Conservation (phyloP, 2,113 vertebrate species). For the Gavia stellata region DNA sequence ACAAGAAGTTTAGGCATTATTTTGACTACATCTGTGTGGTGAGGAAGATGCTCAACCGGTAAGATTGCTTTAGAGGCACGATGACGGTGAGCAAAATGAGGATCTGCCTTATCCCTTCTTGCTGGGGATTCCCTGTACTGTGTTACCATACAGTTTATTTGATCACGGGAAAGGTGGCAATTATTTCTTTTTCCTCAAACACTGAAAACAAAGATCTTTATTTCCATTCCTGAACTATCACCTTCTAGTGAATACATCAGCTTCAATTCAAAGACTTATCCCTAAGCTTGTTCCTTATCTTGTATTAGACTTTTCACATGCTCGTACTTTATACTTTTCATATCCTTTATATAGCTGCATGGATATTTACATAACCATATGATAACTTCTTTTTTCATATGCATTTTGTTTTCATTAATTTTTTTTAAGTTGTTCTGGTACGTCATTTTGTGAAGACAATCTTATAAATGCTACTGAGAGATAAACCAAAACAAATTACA, state of each 20-base stretch:
- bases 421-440: background rate
- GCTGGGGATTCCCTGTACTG: background rate
- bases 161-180: background rate
- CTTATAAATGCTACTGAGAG: slow-evolving; percentile 8
- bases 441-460: background rate
- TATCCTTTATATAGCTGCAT: background rate
- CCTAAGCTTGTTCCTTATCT: background rate
- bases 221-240: background rate
- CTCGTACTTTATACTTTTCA: background rate
- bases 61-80: background rate
- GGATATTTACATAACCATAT: background rate
- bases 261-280: background rate
- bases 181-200: background rate
- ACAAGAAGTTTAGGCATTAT: background rate
- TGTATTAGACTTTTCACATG: background rate
- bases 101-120: background rate
- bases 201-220: background rate
- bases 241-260: background rate
- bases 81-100: background rate
- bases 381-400: background rate
- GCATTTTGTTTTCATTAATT: background rate
- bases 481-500: slow-evolving; percentile 24
- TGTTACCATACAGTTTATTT: background rate
- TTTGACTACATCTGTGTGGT: background rate
- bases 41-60: background rate